Base-by-base conservation (phyloP, 1,140 invertebrate species). In the Drosophila santomea region DNA sequence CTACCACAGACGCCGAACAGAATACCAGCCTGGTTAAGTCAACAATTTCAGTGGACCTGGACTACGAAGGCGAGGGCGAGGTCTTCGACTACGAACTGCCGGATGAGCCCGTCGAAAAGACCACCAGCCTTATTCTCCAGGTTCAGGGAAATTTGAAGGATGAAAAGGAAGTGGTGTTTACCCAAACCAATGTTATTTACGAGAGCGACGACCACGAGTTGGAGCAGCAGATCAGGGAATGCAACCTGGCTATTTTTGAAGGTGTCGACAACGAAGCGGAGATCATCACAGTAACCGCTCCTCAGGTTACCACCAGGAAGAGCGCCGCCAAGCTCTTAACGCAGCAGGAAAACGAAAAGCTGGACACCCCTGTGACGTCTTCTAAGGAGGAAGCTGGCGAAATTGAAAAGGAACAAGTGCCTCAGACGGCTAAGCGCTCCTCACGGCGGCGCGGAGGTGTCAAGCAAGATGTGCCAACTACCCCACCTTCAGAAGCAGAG, bases 71-170 rank as follows among this genome's bases (percentile, higher is more conserved):
- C 3, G 83, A 64, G 17, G 66, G 59, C 4, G 71, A 72, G 23
- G 81, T 79, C 1, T 82, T 61, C 14, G 78, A 90, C 14, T 91
- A 85, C 43, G 89, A 91, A 38, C 61, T 89, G 15, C 41, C 63
- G 1, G 77, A 74, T 7, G 80, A 84, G 35, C 58, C 50, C 17
- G 59, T 56, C 0, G 74, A 88, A 0, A 67, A 63, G 38, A 8
- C 80, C 7, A 32, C 55, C 0, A 67, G 17, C 48, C 78, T 84
- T 28, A 79, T 84, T 14, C 39, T 84, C 0, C 76, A 77, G 28
- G 56, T 79, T 2, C 66, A 86, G 41, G 77, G 77, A 14, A 45
- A 60, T n/a, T 52, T 76, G 3, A 80, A 89, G 41, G 72, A 58
- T 3, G 83, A 76, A 25, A 74, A 80, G 17, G 68, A 85, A 44